These are phyloP conservation scores for Strigamia transsilvanica DNA, from an alignment of 2,888 invertebrate species.

Conservation along the genomic window DNA sequence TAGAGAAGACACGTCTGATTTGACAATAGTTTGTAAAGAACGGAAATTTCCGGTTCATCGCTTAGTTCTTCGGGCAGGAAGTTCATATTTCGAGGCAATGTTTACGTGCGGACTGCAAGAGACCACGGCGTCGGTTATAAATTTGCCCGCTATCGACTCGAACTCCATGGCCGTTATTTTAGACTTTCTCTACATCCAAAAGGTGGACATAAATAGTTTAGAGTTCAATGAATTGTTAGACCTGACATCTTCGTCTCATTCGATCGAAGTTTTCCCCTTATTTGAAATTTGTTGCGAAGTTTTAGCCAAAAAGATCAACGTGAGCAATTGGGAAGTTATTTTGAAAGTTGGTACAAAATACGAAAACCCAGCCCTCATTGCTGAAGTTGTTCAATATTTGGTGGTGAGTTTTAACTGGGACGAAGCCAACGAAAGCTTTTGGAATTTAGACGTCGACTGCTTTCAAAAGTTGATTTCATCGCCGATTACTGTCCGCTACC, in stretches of 20 bases:
- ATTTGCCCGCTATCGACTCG: neutral
- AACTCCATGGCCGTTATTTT: neutral
- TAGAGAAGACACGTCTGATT: neutral
- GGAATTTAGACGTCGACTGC: neutral
- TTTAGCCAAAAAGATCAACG: neutral
- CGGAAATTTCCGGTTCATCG: slow-evolving; percentile 3
- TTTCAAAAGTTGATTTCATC: neutral
- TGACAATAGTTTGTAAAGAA: neutral
- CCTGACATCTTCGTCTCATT: neutral
- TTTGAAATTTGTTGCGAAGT: neutral
- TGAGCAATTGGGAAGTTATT: neutral
- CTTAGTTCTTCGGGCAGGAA: neutral
- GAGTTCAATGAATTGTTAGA: neutral
- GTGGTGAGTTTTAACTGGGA: slow-evolving; percentile 2
- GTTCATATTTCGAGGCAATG: neutral
- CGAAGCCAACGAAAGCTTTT: neutral
- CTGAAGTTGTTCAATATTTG: neutral
- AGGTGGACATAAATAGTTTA: neutral
- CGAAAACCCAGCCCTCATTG: neutral
- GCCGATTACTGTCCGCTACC: neutral
- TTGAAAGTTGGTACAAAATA: neutral
- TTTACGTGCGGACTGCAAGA: neutral
- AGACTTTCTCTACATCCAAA: neutral
- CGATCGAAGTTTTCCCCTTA: neutral
- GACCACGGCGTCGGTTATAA: neutral